phyloP scores from a whole-genome alignment of 2,888 invertebrate genomes.

The Dendrolimus pini region DNA sequence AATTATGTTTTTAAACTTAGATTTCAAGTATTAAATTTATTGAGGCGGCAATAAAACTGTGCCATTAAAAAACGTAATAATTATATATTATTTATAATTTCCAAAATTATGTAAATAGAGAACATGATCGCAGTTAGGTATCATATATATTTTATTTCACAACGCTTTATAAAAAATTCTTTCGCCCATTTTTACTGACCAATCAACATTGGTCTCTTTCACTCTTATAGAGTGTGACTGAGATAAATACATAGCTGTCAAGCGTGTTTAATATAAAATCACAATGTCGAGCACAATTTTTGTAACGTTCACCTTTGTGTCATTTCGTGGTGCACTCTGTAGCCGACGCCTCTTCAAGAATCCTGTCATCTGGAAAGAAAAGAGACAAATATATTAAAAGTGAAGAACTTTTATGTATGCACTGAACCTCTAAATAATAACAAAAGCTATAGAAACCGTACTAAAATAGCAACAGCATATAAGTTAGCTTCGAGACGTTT shows the following conservation, averaged over 20 bases:
- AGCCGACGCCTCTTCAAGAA: constrained; percentile 60
- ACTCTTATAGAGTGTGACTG: constrained; percentile 36
- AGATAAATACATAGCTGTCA: constrained; percentile 29
- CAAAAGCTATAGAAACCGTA: too few relatives aligned
- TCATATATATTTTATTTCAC: constrained; percentile 49
- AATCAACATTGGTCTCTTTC: constrained; percentile 25
- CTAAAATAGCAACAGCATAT: too few relatives aligned
- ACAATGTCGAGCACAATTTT: constrained; percentile 47
- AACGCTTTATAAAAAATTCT: constrained; percentile 68
- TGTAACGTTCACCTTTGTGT: constrained; percentile 32
- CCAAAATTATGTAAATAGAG: constrained; percentile 22
- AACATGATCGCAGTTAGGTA: constrained; percentile 47
- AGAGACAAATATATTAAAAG: constrained; percentile 2
- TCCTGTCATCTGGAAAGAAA: constrained; percentile 67
- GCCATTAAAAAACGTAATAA: too few relatives aligned
- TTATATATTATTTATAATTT: constrained; percentile 4
- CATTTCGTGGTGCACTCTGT: constrained; percentile 61
- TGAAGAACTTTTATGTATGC: neutral
- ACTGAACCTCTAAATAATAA: too few relatives aligned
- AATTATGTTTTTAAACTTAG: too few relatives aligned
- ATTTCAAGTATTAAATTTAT: too few relatives aligned
- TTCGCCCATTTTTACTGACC: constrained; percentile 42
- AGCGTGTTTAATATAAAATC: constrained; percentile 37
- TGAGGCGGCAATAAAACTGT: too few relatives aligned
- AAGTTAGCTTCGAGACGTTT: too few relatives aligned